These are phyloP conservation scores for Dichetophora obliterata DNA, from an alignment of 2,888 invertebrate genomes.

Conservation along the genomic window DNA sequence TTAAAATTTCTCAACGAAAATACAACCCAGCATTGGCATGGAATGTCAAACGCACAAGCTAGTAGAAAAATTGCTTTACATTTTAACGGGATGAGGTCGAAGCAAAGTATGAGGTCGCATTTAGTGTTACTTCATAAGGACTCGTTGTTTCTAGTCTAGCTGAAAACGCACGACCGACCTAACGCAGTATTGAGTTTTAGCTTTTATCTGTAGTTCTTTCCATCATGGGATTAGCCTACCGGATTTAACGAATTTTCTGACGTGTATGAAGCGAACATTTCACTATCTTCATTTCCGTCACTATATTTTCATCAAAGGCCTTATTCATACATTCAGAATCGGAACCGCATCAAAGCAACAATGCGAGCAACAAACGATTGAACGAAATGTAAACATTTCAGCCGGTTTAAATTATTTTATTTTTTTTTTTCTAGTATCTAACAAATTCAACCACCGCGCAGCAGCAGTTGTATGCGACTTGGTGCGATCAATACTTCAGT, in stretches of 20 bases:
- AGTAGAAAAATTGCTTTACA: too few species aligned
- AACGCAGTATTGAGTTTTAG: too few species aligned
- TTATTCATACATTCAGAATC: constrained; percentile 17
- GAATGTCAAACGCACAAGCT: too few species aligned
- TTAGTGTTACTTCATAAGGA: too few species aligned
- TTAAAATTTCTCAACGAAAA: too few species aligned
- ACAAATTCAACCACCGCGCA: constrained; percentile 5
- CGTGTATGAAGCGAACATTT: neutral
- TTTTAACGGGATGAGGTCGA: too few species aligned
- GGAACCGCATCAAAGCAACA: neutral
- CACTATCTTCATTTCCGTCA: neutral
- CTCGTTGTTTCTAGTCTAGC: too few species aligned
- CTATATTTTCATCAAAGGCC: neutral
- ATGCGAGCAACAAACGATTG: neutral
- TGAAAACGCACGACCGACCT: too few species aligned
- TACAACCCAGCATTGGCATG: too few species aligned
- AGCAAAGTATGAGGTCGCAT: too few species aligned
- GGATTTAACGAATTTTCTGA: neutral
- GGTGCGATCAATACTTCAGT: neutral
- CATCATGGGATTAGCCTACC: too few species aligned
- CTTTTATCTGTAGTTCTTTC: too few species aligned
- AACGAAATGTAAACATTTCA: neutral
- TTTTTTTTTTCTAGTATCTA: neutral
- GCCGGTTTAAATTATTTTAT: neutral
- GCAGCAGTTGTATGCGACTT: neutral